A percentile compares a stretch with the other conserved stretches of the same genome.
Conservation (phyloP, 2,888 invertebrate genomes). For the Corbicula japonica region DNA sequence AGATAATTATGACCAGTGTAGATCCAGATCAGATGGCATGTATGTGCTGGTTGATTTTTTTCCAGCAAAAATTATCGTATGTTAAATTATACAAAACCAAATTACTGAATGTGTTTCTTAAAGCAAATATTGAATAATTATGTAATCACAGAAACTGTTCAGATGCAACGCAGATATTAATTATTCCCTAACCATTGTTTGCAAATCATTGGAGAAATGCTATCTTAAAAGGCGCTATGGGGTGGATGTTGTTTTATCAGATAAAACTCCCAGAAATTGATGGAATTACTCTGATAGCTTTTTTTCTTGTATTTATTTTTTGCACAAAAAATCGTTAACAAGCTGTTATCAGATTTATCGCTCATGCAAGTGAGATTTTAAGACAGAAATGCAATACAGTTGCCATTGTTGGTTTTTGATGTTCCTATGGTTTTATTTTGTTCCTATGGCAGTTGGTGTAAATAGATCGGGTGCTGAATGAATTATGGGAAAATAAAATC, state of each 20-base stretch:
- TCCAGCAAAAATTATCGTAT: no score
- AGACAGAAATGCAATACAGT: no score
- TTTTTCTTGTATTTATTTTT: constrained; percentile 21
- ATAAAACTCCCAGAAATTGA: no score
- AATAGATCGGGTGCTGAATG: constrained; percentile 3
- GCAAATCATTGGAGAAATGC: constrained; percentile 35
- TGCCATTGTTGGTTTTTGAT: neutral
- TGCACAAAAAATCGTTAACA: constrained; percentile 23
- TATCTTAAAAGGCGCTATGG: constrained; percentile 29
- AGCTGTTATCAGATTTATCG: no score
- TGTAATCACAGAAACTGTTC: no score
- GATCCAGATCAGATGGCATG: no score
- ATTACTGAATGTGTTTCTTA: no score
- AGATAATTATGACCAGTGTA: no score
- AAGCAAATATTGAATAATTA: no score
- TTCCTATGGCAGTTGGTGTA: constrained; percentile 13
- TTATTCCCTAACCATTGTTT: constrained; percentile 32
- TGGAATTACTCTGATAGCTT: constrained; percentile 25
- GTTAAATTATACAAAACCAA: no score
- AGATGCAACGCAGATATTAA: constrained; percentile 22
- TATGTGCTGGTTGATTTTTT: no score
- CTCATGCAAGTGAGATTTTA: no score
- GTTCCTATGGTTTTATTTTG: neutral
- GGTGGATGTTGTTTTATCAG: constrained; percentile 17
- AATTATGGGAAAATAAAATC: neutral